Conservation (phyloP, 2,797 vertebrate genomes). For the Chaunax sp. region DNA sequence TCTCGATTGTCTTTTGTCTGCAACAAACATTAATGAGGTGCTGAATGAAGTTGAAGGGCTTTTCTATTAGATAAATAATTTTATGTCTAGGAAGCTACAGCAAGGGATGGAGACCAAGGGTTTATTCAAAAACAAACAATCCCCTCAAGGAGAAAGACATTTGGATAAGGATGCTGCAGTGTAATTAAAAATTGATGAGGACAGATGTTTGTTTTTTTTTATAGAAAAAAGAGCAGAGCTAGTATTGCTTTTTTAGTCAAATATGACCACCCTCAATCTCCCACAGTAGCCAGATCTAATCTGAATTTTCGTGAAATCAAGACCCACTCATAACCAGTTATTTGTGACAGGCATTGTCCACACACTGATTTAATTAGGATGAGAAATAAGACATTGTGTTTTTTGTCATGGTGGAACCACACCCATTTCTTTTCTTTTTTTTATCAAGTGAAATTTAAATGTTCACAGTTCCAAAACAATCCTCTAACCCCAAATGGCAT, state of each 20-base stretch:
- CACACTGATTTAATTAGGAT: slow-evolving; percentile 5
- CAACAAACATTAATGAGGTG: slow-evolving; percentile 9
- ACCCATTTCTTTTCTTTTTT: slow-evolving; percentile 9
- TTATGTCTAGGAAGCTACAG: slow-evolving; percentile 13
- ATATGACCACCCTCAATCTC: too few relatives aligned
- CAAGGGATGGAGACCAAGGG: slow-evolving; percentile 3
- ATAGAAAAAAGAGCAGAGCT: neutral
- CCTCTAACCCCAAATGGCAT: slow-evolving; percentile 6
- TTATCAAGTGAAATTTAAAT: slow-evolving; percentile 13
- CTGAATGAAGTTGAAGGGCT: slow-evolving; percentile 4
- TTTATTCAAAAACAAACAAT: slow-evolving; percentile 24
- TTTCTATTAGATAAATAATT: slow-evolving; percentile 18
- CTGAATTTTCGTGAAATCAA: slow-evolving; percentile 3
- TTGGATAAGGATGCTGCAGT: slow-evolving; percentile 17
- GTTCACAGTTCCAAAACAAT: slow-evolving; percentile 5
- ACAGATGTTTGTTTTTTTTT: neutral
- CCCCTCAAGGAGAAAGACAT: slow-evolving; percentile 23
- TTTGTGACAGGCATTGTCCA: slow-evolving; percentile 1
- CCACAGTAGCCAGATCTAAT: slow-evolving; percentile 3
- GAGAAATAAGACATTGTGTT: slow-evolving; percentile 7
- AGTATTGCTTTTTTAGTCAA: neutral
- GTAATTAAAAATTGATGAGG: slow-evolving; percentile 47
- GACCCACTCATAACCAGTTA: neutral
- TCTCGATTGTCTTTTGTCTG: neutral
- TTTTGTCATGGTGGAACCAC: neutral